Evolutionary conservation across 2,113 vertebrate genomes (phyloP), one percentile per base, ranked within the genome.

Genomic region (Micronycteris hirsuta): DNA sequence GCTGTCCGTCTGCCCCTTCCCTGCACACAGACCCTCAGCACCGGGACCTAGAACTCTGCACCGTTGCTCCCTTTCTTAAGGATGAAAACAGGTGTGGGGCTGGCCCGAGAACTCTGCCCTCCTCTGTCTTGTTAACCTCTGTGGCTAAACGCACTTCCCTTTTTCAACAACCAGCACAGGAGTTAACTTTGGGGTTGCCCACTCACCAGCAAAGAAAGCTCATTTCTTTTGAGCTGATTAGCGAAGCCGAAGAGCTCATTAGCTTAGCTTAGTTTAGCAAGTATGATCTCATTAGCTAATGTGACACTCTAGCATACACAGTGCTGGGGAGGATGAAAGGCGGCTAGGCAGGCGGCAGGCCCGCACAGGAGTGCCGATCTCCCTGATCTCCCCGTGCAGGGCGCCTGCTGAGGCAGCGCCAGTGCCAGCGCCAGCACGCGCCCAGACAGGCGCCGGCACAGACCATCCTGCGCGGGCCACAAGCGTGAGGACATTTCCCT

Each of bases 281-380:
- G 98, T 98, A 95, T 97, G 98, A 97, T 97, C 98, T 97, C 95
- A 96, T 97, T 97, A 97, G 96, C 94, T 95, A 95, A 98, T 87
- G 97, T 96, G 97, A 86, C 83, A 91, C 73, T 26, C 2, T 45
- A 56, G 78, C 82, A n/a, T 5, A 11, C 2, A 24, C 65, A 0
- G 63, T 2, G 24, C 24, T 1, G 6, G 61, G 38, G 38, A 90
- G 77, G 36, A 24, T 1, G 33, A 47, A 16, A 56, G 43, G 80
- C 0, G 0, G 33, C 31, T 49, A 4, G 45, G 28, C 73, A 56
- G 88, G 91, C 0, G 3, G 20, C 36, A 24, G 7, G 8, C 45
- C 10, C 10, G 5, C 19, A 7, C 5, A 0, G 54, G 22, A 0
- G 56, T 4, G 49, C 74, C 3, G n/a, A 54, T 54, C 17, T 20